Evolutionary conservation across 2,888 invertebrate species (phyloP).

Genomic region (Sinotaia quadrata): DNA sequence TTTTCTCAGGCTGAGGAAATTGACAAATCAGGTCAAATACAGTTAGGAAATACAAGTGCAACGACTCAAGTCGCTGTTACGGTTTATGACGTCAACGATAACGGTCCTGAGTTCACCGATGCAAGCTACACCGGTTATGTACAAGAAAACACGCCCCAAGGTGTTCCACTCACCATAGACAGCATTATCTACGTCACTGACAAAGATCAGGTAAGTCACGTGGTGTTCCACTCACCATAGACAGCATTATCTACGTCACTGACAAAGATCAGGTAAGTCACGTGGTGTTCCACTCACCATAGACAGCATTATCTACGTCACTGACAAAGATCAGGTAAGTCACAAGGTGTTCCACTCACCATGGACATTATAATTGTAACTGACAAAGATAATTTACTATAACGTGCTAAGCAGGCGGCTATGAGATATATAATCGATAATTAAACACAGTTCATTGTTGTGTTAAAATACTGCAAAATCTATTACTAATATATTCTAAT

Average conservation of each 20-base stretch:
- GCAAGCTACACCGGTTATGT: slow-evolving; percentile 73
- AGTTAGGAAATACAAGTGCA: background rate
- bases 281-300: background rate
- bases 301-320: slow-evolving; percentile 44
- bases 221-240: background rate
- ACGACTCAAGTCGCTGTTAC: slow-evolving; percentile 76
- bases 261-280: slow-evolving; percentile 53
- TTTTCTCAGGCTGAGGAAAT: slow-evolving; percentile 35
- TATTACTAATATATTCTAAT: too few species aligned
- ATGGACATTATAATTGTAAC: slow-evolving; percentile 38
- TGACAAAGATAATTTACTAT: slow-evolving; percentile 56
- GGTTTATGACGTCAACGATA: slow-evolving; percentile 65
- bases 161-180: slow-evolving; percentile 52
- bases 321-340: slow-evolving; percentile 53
- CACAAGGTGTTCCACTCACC: background rate
- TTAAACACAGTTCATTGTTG: too few species aligned
- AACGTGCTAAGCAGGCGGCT: too few species aligned
- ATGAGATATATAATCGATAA: too few species aligned
- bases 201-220: slow-evolving; percentile 47
- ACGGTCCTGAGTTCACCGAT: slow-evolving; percentile 55
- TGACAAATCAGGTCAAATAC: background rate
- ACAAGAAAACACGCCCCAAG: slow-evolving; percentile 76
- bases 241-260: slow-evolving; percentile 43
- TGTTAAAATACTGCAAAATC: too few species aligned
- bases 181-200: slow-evolving; percentile 50